phyloP scores from a whole-genome alignment of 2,113 vertebrate genomes.

The Notothenia coriiceps region DNA sequence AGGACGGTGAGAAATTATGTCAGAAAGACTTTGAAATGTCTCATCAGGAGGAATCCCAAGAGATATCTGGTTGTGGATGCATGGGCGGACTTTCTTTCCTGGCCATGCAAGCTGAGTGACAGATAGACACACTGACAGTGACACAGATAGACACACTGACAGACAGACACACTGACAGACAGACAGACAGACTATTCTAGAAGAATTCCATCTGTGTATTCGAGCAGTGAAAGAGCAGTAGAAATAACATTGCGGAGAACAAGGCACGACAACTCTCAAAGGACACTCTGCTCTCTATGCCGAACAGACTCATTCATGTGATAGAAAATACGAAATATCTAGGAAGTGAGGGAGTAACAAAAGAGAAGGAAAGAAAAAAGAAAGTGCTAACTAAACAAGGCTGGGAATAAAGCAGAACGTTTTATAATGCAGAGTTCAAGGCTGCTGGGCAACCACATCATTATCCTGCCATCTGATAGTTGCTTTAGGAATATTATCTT shows the following conservation, averaged over 20 bases:
- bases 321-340: conserved; percentile 56
- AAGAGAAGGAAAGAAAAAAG: conserved; percentile 18
- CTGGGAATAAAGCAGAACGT: conserved; percentile 23
- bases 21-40: conserved; percentile 61
- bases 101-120: conserved; percentile 32
- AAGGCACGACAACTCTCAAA: conserved; percentile 48
- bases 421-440: conserved; percentile 9
- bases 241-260: conserved; percentile 65
- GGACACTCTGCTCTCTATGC: conserved; percentile 53
- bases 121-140: too few relatives aligned
- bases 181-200: conserved; percentile 30
- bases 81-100: conserved; percentile 32
- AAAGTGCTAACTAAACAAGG: conserved; percentile 28
- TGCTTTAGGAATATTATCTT: background rate
- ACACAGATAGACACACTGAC: conserved; percentile 27
- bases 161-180: conserved; percentile 25
- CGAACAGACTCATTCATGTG: conserved; percentile 61
- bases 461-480: conserved; percentile 3
- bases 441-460: conserved; percentile 7
- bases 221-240: conserved; percentile 60
- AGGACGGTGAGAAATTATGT: conserved; percentile 56
- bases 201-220: conserved; percentile 62
- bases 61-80: conserved; percentile 30
- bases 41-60: conserved; percentile 60
- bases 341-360: conserved; percentile 24